These are phyloP conservation scores for Steromphala cineraria DNA, from an alignment of 2,888 invertebrate genomes.

Conservation along the genomic window DNA sequence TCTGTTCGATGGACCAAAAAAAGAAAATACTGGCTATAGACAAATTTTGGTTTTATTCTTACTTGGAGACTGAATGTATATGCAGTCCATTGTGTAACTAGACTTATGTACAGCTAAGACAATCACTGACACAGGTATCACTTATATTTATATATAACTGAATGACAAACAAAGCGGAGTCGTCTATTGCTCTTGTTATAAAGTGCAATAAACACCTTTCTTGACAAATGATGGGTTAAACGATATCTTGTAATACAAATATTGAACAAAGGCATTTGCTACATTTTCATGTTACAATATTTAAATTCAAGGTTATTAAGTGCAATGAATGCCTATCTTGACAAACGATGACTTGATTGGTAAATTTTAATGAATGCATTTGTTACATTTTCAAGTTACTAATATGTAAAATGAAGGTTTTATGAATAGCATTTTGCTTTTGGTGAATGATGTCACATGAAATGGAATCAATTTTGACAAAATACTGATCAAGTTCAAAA, in stretches of 20 bases:
- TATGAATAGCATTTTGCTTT: too few relatives aligned
- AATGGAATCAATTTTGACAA: too few relatives aligned
- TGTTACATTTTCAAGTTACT: too few relatives aligned
- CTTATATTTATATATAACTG: not conserved
- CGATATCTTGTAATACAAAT: not conserved
- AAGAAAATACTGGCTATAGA: not conserved
- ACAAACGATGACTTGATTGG: not conserved
- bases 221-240: too few relatives aligned
- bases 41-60: constrained; percentile 7
- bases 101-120: not conserved
- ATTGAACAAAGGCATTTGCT: too few relatives aligned
- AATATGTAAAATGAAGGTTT: too few relatives aligned
- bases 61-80: not conserved
- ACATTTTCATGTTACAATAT: not conserved
- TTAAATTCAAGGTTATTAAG: not conserved
- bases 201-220: not conserved
- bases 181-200: not conserved
- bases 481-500: too few relatives aligned
- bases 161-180: not conserved
- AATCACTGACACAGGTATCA: not conserved
- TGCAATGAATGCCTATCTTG: not conserved
- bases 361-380: too few relatives aligned
- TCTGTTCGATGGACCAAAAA: not conserved
- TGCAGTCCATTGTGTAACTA: constrained; percentile 3
- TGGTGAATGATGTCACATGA: too few relatives aligned